A percentile compares a stretch with the other conserved stretches of the same genome.
Evolutionary conservation across 2,113 vertebrate species (phyloP).

Genomic region (Mus musculus): DNA sequence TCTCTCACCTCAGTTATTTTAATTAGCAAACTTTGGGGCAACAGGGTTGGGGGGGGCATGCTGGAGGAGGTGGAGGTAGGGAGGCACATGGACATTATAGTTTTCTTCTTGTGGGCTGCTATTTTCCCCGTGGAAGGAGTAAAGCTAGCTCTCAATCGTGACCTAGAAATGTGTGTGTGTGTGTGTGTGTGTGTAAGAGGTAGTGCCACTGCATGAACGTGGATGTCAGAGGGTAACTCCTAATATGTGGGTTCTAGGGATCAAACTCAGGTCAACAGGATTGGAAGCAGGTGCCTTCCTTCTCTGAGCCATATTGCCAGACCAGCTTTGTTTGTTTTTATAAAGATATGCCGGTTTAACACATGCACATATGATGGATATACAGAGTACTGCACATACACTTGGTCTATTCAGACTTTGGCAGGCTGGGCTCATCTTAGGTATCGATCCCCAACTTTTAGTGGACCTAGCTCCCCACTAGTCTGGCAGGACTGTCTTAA

Average conservation of each 20-base stretch:
- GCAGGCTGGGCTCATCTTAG: neutral
- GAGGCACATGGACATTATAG: no score
- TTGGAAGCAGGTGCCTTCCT: neutral
- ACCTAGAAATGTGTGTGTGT: neutral
- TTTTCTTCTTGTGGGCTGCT: neutral
- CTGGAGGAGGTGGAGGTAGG: neutral
- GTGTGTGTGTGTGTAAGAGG: no score
- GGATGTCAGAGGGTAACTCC: neutral
- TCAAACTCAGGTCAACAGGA: neutral
- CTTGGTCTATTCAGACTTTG: neutral
- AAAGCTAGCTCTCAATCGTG: neutral
- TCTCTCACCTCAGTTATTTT: neutral
- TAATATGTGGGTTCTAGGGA: neutral
- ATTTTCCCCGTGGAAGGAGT: neutral
- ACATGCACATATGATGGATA: neutral
- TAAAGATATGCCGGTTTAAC: neutral
- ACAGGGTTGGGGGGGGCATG: neutral
- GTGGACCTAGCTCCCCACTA: neutral
- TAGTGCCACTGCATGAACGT: neutral
- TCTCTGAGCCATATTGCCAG: neutral
- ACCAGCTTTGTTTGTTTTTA: neutral
- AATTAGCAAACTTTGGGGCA: neutral
- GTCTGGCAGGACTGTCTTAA: neutral
- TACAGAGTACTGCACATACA: neutral
- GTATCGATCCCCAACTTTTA: neutral